phyloP scores from a whole-genome alignment of 2,888 invertebrate genomes.

The Sphaerophoria taeniata region DNA sequence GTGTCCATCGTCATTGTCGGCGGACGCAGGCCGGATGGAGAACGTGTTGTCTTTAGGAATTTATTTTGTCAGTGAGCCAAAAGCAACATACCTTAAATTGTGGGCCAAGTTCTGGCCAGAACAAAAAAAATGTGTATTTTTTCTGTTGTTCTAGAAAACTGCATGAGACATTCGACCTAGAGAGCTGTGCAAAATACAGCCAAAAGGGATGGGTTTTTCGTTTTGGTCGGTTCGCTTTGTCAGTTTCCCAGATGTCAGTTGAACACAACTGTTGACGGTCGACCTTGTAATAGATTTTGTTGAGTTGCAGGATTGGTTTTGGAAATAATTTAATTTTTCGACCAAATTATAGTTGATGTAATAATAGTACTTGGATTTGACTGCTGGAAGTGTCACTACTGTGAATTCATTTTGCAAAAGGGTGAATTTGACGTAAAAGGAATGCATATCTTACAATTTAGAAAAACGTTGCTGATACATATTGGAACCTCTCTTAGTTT shows the following conservation, averaged over 20 bases:
- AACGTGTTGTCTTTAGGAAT: slow-evolving; percentile 73
- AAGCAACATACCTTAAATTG: slow-evolving; percentile 14
- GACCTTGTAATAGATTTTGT: slow-evolving; percentile 45
- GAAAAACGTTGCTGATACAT: too few relatives aligned
- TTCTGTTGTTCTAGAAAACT: slow-evolving; percentile 40
- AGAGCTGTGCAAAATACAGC: slow-evolving; percentile 4
- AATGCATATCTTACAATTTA: too few relatives aligned
- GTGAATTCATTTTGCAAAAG: too few relatives aligned
- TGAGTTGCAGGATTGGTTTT: slow-evolving; percentile 45
- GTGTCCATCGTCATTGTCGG: slow-evolving; percentile 55
- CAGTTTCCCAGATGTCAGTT: slow-evolving; percentile 65
- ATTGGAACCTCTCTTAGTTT: too few relatives aligned
- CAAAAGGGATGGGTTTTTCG: slow-evolving; percentile 67
- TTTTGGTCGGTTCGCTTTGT: slow-evolving; percentile 52
- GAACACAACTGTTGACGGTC: slow-evolving; percentile 52
- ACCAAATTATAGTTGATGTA: slow-evolving; percentile 43
- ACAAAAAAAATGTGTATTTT: slow-evolving; percentile 29
- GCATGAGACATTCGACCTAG: slow-evolving; percentile 19
- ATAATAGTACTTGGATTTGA: slow-evolving; percentile 17
- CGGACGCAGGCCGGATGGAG: slow-evolving; percentile 63
- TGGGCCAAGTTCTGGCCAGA: slow-evolving; percentile 52
- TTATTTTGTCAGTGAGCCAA: slow-evolving; percentile 73
- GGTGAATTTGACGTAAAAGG: too few relatives aligned
- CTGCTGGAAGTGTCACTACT: neutral
- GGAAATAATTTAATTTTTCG: slow-evolving; percentile 44